A percentile compares a stretch with the other conserved stretches of the same genome.
These are phyloP conservation scores for Atethmia centrago DNA, from an alignment of 2,888 invertebrate species.

Conservation along the genomic window DNA sequence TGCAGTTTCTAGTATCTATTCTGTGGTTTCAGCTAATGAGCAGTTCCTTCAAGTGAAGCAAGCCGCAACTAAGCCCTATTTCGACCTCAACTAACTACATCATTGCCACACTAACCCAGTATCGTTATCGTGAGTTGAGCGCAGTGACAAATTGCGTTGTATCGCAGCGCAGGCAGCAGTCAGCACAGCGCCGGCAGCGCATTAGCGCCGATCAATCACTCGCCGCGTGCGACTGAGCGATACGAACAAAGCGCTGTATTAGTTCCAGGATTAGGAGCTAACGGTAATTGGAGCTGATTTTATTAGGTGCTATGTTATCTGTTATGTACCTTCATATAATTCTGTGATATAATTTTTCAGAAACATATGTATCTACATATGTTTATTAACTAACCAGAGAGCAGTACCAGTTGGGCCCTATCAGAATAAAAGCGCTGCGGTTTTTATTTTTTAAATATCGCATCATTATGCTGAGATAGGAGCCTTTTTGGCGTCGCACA, in stretches of 20 bases:
- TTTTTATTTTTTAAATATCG: too few species aligned
- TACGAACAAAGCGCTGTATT: conserved; percentile 40
- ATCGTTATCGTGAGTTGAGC: conserved; percentile 27
- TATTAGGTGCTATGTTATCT: conserved; percentile 28
- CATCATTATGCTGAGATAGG: too few species aligned
- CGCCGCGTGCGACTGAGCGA: conserved; percentile 71
- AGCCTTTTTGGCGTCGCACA: too few species aligned
- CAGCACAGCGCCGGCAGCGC: conserved; percentile 36
- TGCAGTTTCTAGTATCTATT: neutral
- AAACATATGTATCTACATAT: neutral
- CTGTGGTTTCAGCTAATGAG: conserved; percentile 11
- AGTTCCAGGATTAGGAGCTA: conserved; percentile 19
- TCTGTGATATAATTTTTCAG: neutral
- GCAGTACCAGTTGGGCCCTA: too few species aligned
- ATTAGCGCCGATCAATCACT: conserved; percentile 78
- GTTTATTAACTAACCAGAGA: too few species aligned
- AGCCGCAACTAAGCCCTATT: neutral
- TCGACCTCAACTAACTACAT: conserved; percentile 1
- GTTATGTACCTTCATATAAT: neutral
- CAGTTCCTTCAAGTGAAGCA: neutral
- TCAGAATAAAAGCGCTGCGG: too few species aligned
- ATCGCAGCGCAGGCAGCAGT: conserved; percentile 21
- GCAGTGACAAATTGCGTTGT: conserved; percentile 50
- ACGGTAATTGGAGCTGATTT: conserved; percentile 37
- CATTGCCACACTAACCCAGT: conserved; percentile 45